Base-by-base conservation (phyloP, 2,113 vertebrate genomes). In the Sciurus niger region DNA sequence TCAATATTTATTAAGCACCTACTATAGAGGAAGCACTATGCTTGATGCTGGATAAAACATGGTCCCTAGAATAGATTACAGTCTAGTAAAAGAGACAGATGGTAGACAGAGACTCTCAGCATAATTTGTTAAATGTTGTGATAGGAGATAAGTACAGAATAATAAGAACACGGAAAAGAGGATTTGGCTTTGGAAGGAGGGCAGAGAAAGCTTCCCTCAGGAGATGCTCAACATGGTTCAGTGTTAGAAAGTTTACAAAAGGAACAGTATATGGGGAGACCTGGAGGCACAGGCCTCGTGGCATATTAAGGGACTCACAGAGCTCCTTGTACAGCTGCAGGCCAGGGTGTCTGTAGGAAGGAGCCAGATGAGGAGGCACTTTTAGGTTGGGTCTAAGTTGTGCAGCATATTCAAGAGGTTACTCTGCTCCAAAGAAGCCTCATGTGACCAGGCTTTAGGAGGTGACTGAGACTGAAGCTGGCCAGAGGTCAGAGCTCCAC, bases 71-170 rank as follows among this genome's bases (percentile, higher is more conserved):
- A 84, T 7, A 86, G 25, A 91, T 24, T 72, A 43, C 1, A 55
- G 79, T 68, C 74, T 65, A 80, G 79, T 63, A 89, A 89, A 83
- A 87, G 76, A 93, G 60, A 84, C 32, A 80, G 83, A 43, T 34
- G 60, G 43, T 46, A 53, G 85, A 82, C 60, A 95, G 68, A 63
- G 43, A 68, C 58, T 92, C 68, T 76, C 3, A 1, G 37, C 37
- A 37, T 20, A 13, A n/a, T 73, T 72, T 73, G 58, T 43, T 84
- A 60, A 85, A 83, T 30, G 63, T 73, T 87, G 67, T 28, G 40
- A 74, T 43, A 53, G 79, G 76, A 72, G 51, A 88, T 55, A 72
- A 93, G 80, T 40, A 78, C 12, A 22, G n/a, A 55, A 48, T 43
- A 63, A 16, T 13, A 48, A 97, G 79, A 76, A 76, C 48, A 79